A percentile compares a stretch with the other conserved stretches of the same genome.
Conservation (phyloP, 2,888 invertebrate genomes). For the Cecidostiba fungosa region DNA sequence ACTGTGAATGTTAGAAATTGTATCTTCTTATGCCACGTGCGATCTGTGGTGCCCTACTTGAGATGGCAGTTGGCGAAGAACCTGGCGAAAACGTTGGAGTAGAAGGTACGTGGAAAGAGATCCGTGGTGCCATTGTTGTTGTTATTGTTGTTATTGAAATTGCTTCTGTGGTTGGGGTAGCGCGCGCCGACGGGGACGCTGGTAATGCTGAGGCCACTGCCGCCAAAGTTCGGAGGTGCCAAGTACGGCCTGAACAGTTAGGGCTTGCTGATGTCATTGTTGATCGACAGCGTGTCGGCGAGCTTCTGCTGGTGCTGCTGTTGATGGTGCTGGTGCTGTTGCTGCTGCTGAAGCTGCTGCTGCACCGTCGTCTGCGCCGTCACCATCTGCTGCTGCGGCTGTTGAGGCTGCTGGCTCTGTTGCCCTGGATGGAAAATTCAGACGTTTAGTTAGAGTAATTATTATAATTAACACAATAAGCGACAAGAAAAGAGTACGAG, state of each 20-base stretch:
- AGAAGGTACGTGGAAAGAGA: constrained; percentile 75
- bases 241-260: constrained; percentile 80
- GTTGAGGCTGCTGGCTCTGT: constrained; percentile 39
- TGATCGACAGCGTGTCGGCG: constrained; percentile 75
- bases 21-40: constrained; percentile 22
- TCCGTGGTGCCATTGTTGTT: constrained; percentile 52
- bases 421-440: constrained; percentile 24
- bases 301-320: constrained; percentile 68
- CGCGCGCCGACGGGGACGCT: neutral
- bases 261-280: constrained; percentile 79
- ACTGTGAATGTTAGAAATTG: constrained; percentile 72
- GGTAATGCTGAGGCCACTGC: constrained; percentile 48
- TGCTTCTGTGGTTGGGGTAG: constrained; percentile 31
- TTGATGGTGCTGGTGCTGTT: constrained; percentile 43
- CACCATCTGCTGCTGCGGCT: constrained; percentile 42
- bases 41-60: constrained; percentile 68
- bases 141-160: constrained; percentile 67
- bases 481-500: no score
- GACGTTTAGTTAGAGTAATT: neutral
- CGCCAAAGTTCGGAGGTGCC: constrained; percentile 67
- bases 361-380: constrained; percentile 58
- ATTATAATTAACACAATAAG: no score
- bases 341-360: constrained; percentile 52
- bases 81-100: constrained; percentile 77
- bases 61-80: constrained; percentile 79